phyloP scores from a whole-genome alignment of 1,140 invertebrate species.

The Octopus sinensis region DNA sequence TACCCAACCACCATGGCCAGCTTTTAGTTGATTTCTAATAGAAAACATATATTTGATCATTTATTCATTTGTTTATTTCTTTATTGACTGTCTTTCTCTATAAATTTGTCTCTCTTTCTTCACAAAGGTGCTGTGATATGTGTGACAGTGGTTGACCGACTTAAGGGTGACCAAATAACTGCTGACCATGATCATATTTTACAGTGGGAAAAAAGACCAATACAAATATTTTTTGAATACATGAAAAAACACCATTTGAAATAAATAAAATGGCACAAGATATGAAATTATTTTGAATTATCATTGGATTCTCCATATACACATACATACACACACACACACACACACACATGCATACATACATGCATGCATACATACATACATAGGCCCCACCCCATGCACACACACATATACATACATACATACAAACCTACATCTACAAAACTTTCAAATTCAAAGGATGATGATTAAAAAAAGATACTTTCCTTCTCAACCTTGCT shows the following conservation, averaged over 20 bases:
- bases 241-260: background rate
- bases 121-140: conserved; percentile 1
- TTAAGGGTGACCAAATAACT: background rate
- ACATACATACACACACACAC: background rate
- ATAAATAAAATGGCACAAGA: background rate
- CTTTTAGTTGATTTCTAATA: background rate
- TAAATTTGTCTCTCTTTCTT: background rate
- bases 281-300: background rate
- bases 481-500: no score
- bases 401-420: no score
- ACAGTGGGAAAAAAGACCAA: background rate
- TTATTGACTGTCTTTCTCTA: background rate
- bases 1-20: background rate
- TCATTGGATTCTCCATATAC: background rate
- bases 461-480: no score
- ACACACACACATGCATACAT: background rate
- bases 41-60: background rate
- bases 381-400: background rate
- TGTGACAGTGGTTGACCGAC: background rate
- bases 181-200: background rate
- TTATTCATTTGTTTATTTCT: background rate
- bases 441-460: no score
- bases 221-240: background rate
- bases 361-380: background rate
- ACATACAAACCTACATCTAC: no score